Base-by-base conservation (phyloP, 2,797 vertebrate genomes). In the Oceanodroma leucorhoa region DNA sequence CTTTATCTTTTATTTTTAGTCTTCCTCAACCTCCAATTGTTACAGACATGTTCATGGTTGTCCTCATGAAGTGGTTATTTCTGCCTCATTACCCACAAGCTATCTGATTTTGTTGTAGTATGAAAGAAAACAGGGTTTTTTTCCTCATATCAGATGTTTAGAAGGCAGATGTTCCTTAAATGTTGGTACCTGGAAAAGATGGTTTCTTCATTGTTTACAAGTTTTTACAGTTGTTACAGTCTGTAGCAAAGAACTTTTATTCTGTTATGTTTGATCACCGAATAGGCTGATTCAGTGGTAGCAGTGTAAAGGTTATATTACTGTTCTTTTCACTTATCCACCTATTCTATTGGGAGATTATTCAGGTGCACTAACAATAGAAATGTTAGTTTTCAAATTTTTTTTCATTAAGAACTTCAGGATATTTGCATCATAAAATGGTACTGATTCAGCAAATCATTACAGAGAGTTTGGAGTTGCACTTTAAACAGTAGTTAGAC, bases 171-270 rank as follows among this genome's bases (percentile, higher is more conserved):
- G 48, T 71, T 95, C 67, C 70, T 73, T 87, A 89, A 78, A 34
- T 64, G 21, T 19, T 48, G 43, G 48, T 72, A 79, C 87, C 73
- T 94, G 86, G 65, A 86, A 91, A 94, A 97, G 84, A 53, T 64
- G 14, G 58, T 77, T 93, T 93, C 78, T 87, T 95, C 76, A 78
- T 72, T 88, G 51, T 54, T 95, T 93, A 78, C 67, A 64, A 45
- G 22, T 73, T 66, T 84, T 81, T 90, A 64, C 17, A n/a, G 32
- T 94, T 81, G 70, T 76, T 94, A 51, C 81, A 87, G 78, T 69
- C 34, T 69, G 69, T 80, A 60, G 55, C 0, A 0, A 82, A 64
- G 30, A 71, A 50, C n/a, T 61, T 43, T 15, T 60, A 7, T 30
- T 65, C 62, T 50, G 20, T 46, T 46, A 4, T 36, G 30, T 70